Evolutionary conservation across 2,113 vertebrate species (phyloP), one percentile per base, ranked within the genome.

Genomic region (Dasyurus viverrinus): DNA sequence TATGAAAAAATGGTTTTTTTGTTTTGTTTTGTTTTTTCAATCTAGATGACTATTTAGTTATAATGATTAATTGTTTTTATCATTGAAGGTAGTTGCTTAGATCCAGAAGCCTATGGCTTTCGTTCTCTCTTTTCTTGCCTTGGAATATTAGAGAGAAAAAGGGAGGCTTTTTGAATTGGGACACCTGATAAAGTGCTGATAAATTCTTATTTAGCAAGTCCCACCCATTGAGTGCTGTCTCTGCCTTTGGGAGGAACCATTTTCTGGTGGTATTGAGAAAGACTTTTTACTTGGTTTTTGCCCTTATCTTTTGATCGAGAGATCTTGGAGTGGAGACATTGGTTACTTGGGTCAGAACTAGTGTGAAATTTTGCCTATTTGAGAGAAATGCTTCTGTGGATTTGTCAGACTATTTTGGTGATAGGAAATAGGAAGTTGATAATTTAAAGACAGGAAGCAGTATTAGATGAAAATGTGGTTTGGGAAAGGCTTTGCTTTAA

Each of bases 101-200:
- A 24, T 93, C 68, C 25, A 42, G 24, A 89, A 89, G 42, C 54
- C 30, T 10, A 36, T 55, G 89, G 16, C 46, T 30, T 3, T 93
- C 3, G 0, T 90, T 53, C 14, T 48, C 68, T 53, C 93, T 26
- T 91, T 42, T 91, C 60, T 54, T 42, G 94, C 30, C 57, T 68
- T 57, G 91, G 60, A 52, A 92, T 91, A 92, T 60, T 47, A 23
- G n/a, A 52, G 25, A 90, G 47, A 92, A 50, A 84, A 54, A 89
- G 50, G 47, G 57, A 93, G 52, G 6, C 50, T 19, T 76, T 53
- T 95, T 42, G 30, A 60, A n/a, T 42, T 93, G 54, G 30, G 90
- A 89, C 92, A 90, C 53, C 68, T 96, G 96, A 53, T 19, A 76
- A 90, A 90, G 48, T 52, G 19, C 76, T 97, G 97, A 95, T 97